Base-by-base conservation (phyloP, 2,888 invertebrate species). In the Leistus spinibarbis region DNA sequence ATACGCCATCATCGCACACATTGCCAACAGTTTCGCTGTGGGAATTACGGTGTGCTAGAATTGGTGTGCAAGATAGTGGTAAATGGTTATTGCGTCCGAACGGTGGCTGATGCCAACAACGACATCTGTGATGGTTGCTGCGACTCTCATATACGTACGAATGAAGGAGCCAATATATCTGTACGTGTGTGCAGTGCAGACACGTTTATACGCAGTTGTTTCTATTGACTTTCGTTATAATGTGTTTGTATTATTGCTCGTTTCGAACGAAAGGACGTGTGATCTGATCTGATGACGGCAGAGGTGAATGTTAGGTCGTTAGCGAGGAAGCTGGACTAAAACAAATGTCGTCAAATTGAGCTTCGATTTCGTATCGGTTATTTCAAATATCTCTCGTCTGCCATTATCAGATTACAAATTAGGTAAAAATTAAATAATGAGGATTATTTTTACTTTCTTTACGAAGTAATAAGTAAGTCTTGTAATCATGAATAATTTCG, bases 151-250 rank as follows among this genome's bases (percentile, higher is more conserved):
- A 17, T 20, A 60, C 16, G 19, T 19, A 60, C 17, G 27, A 10
- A 17, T 56, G 23, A n/a, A 23, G n/a, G n/a, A 65, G 3, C 1
- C n/a, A 27, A 66, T 7, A 20, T n/a, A n/a, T n/a, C n/a, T n/a
- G 4, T 16, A 64, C 23, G 64, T 20, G 20, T 40, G 4, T 66
- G 66, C 40, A 10, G 17, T 60, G 10, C 16, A 22, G 60, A 60
- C 60, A 16, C 60, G 19, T 60, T 60, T 22, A 60, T 60, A 60
- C 22, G 13, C 10, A 60, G 20, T 60, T 5, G 60, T 60, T 60
- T 60, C 60, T 60, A 84, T 85, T 83, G 84, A 83, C 83, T 84
- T 84, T 84, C 82, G 84, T 83, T 81, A 83, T 84, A 84, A 84
- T 84, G 83, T 81, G 79, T 80, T 79, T 80, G 81, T 82, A 83